Evolutionary conservation across 2,113 vertebrate genomes (phyloP).

Genomic region (Lampris megalopsis): DNA sequence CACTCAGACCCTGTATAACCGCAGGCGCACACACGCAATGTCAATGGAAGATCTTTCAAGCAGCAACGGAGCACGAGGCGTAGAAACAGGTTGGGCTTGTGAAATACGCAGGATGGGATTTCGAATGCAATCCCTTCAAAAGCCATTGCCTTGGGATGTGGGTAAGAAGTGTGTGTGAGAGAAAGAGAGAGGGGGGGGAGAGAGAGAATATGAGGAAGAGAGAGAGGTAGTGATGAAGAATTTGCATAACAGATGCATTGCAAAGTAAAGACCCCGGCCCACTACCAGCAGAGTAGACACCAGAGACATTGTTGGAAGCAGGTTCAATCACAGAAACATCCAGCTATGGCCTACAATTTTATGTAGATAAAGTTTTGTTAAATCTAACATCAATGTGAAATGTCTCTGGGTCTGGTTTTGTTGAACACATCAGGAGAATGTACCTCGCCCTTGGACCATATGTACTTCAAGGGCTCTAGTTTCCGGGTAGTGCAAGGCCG

Average conservation of each 20-base stretch:
- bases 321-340: neutral
- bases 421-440: neutral
- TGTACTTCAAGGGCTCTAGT: too few relatives aligned
- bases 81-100: constrained; percentile 61
- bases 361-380: neutral
- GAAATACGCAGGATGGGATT: constrained; percentile 67
- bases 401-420: neutral
- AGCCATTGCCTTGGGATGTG: constrained; percentile 50
- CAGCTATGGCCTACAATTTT: neutral
- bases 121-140: constrained; percentile 63
- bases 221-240: constrained; percentile 20
- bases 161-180: constrained; percentile 48
- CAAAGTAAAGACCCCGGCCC: constrained; percentile 3
- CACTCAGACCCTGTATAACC: constrained; percentile 29
- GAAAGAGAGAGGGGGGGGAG: constrained; percentile 2
- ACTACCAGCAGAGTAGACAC: neutral
- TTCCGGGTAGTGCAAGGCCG: too few relatives aligned
- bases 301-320: neutral
- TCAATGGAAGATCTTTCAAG: constrained; percentile 44
- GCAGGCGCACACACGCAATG: constrained; percentile 37
- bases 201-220: neutral
- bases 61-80: constrained; percentile 37
- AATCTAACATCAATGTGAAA: constrained; percentile 29
- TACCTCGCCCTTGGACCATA: neutral
- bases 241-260: constrained; percentile 35